Evolutionary conservation across 1,140 invertebrate species (phyloP), one percentile per base, ranked within the genome.

Genomic region (Drosophila sucinea): DNA sequence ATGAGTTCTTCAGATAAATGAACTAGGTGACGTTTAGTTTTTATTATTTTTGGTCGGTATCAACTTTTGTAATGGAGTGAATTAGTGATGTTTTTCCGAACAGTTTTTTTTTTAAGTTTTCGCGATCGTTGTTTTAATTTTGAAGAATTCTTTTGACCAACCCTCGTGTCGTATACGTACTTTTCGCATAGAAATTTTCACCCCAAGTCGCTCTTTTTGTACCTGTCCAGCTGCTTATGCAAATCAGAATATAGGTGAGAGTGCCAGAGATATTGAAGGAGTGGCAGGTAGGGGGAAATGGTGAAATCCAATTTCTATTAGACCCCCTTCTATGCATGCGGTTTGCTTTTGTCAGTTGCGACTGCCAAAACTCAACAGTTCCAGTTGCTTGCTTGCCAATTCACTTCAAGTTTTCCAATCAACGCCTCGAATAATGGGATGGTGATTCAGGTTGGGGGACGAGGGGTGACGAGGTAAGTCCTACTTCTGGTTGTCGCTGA

Each of bases 221-320:
- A 85, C 70, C 74, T 85, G 78, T 54, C 41, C 61, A 57, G 25
- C 11, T 65, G 54, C 55, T 74, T 67, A 86, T 85, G 71, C n/a
- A 79, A 79, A 86, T 74, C 44, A 66, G 55, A 47, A 27, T 44
- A 23, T 23, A 10, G 55, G 27, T 30, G 4, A 32, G 29, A 23
- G 27, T 23, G 30, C 17, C 4, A 61, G 33, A 25, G 47, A 40
- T 11, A 6, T 44, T n/a, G 44, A n/a, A 8, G 25, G n/a, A n/a
- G 3, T 41, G 40, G 17, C 17, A 17, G 44, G 44, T 23, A 2
- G 8, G 44, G 3, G 44, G 44, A 23, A 51, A 27, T 51, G 44
- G 44, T 8, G 27, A 51, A 76, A 76, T 63, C 11, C 29, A 62
- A 69, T 63, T 76, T 69, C 29, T 75, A 41, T 73, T 67, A 62